phyloP scores from a whole-genome alignment of 2,888 invertebrate species.

The Actias luna region DNA sequence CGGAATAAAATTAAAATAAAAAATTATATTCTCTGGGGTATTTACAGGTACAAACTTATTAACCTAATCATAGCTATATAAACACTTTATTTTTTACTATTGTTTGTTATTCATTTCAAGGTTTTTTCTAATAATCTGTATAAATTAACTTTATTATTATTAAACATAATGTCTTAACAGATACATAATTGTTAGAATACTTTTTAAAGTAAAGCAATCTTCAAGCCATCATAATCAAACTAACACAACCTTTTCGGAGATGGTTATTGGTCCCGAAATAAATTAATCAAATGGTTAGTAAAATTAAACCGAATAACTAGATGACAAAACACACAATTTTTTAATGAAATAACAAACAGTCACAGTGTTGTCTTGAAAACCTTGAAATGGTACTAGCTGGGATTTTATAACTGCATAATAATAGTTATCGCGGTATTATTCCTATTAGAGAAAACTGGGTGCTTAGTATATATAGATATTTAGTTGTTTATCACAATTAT shows the following conservation, averaged over 20 bases:
- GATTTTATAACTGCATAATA: neutral
- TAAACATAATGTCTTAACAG: neutral
- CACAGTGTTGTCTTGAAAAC: constrained; percentile 5
- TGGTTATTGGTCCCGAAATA: neutral
- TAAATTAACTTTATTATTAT: no score
- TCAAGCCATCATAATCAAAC: neutral
- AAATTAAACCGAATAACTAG: neutral
- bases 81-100: no score
- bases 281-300: neutral
- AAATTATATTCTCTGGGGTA: no score
- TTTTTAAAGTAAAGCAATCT: neutral
- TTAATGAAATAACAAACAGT: constrained; percentile 1
- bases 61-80: no score
- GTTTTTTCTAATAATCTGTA: no score
- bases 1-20: no score
- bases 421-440: neutral
- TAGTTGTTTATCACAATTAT: neutral
- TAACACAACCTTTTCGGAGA: neutral
- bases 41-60: no score
- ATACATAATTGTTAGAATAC: neutral
- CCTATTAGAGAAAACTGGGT: neutral
- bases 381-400: constrained; percentile 5
- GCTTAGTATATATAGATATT: neutral
- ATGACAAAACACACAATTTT: neutral
- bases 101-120: no score